Base-by-base conservation (phyloP, 2,797 vertebrate genomes). In the Molossus molossus region DNA sequence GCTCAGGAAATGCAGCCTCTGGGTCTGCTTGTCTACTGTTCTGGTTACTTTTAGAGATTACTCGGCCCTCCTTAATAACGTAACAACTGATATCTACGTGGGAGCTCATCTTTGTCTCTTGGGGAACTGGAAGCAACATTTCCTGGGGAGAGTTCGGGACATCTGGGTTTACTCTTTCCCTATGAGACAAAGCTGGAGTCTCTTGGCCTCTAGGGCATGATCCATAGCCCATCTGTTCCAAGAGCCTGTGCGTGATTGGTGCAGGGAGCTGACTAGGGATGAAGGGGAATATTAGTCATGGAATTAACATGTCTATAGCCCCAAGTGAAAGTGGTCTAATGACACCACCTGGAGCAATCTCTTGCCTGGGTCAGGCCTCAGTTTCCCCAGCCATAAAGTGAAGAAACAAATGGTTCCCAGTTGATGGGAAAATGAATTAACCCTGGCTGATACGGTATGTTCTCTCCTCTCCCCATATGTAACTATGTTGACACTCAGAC, bases 401-500 rank as follows among this genome's bases (percentile, higher is more conserved):
- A 88, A 79, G 10, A 89, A 79, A 84, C 15, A 86, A 53, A 70
- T 48, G 12, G 9, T 65, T 79, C 57, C 50, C 27, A 76, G 27
- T 60, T 58, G n/a, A 80, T 37, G 25, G 50, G 57, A 82, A 76
- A 25, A 93, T 23, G 64, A 90, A 86, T 58, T 67, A 80, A 70
- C 64, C 58, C 69, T 79, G 81, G 27, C 70, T 23, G 62, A 17
- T 65, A 89, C 20, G n/a, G 40, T 6, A 37, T 79, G 85, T 27
- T 77, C 60, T 18, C 15, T 37, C 9, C 17, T 2, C 40, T 57
- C 17, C n/a, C 27, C 70, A 13, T 55, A 33, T 27, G 29, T 65
- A 95, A 86, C 92, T 93, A 3, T 95, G 62, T 62, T 55, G 58
- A 94, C 65, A 73, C 60, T 91, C 96, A 96, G 20, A 55, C 48